Evolutionary conservation across 2,113 vertebrate species (phyloP).

Genomic region (Prinia subflava): DNA sequence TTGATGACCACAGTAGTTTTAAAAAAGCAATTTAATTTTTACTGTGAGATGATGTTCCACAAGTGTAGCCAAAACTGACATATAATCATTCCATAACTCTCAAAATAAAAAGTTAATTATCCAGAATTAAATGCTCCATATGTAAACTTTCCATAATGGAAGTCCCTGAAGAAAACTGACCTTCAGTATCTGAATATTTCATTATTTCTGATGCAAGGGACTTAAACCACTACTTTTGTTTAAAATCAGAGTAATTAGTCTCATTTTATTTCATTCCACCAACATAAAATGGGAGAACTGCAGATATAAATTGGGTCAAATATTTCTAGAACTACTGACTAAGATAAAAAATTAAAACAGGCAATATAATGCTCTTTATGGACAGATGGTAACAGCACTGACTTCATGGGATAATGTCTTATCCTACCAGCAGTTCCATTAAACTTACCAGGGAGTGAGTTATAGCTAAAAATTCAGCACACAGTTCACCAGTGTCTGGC

Average conservation of each 20-base stretch:
- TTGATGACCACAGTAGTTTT: neutral
- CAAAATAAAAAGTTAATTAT: neutral
- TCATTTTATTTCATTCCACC: neutral
- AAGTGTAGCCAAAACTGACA: neutral
- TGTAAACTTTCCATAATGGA: neutral
- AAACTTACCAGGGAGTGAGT: neutral
- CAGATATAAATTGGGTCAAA: neutral
- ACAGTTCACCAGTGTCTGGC: neutral
- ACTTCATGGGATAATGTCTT: neutral
- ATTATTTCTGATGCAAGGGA: conserved; percentile 8
- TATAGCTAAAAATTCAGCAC: neutral
- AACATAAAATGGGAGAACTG: neutral
- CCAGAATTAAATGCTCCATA: neutral
- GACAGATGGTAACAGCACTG: neutral
- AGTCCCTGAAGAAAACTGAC: neutral
- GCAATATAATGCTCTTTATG: neutral
- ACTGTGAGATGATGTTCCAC: neutral
- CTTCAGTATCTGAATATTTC: neutral
- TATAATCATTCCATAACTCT: neutral
- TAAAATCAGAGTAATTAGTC: neutral
- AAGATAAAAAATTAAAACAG: neutral
- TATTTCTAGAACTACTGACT: conserved; percentile 2
- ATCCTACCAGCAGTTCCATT: neutral
- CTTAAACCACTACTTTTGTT: neutral
- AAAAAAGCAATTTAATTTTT: neutral